A percentile compares a stretch with the other conserved stretches of the same genome.
These are phyloP conservation scores for Acanthurus leucopareius DNA, from an alignment of 2,797 vertebrate species.

Conservation along the genomic window DNA sequence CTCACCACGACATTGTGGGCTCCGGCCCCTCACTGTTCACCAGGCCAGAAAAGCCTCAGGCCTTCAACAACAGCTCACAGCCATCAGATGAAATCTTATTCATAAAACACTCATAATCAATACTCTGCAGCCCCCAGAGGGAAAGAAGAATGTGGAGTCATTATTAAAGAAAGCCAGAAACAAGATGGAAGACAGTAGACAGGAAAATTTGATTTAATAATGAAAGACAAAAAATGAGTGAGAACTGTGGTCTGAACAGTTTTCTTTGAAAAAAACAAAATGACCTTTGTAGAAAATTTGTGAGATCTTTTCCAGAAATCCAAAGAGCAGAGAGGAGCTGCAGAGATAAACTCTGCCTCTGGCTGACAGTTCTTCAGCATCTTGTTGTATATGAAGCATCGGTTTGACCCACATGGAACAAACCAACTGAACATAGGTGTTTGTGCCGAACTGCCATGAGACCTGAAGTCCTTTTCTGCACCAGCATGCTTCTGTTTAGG, in stretches of 20 bases:
- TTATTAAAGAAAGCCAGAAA: neutral
- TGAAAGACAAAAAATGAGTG: neutral
- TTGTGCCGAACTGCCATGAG: neutral
- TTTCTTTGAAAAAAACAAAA: neutral
- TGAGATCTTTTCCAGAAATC: neutral
- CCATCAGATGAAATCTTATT: constrained; percentile 1
- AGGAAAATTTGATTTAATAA: neutral
- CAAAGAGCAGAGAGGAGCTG: neutral
- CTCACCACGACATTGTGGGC: constrained; percentile 47
- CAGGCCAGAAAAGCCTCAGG: constrained; percentile 22
- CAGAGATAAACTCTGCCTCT: neutral
- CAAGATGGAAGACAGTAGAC: neutral
- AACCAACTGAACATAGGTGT: neutral
- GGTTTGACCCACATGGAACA: neutral
- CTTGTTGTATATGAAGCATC: neutral
- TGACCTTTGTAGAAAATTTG: neutral
- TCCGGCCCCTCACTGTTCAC: constrained; percentile 41
- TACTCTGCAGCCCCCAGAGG: neutral
- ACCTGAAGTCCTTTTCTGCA: neutral
- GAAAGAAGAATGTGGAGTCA: neutral
- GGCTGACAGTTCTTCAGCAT: too few species aligned
- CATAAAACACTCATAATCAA: neutral
- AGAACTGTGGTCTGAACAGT: neutral
- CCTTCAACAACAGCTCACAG: constrained; percentile 1
- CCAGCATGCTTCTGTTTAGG: neutral